These are phyloP conservation scores for Diaphora mendica DNA, from an alignment of 2,888 invertebrate genomes.

Conservation along the genomic window DNA sequence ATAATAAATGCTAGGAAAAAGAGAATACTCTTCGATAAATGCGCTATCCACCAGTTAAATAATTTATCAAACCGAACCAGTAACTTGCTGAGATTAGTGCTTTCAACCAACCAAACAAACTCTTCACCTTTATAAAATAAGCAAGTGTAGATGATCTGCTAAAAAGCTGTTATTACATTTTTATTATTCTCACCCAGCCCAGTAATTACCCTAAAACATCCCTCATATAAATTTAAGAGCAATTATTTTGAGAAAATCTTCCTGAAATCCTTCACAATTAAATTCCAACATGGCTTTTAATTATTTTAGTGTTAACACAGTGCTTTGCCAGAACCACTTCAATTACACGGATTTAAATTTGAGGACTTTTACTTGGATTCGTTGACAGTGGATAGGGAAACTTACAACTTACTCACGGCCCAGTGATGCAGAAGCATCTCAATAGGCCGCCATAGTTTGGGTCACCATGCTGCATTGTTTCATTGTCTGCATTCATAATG, in stretches of 20 bases:
- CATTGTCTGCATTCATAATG: too few relatives aligned
- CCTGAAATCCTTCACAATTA: slow-evolving; percentile 16
- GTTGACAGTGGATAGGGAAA: slow-evolving; percentile 7
- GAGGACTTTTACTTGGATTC: slow-evolving; percentile 20
- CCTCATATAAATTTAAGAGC: too few relatives aligned
- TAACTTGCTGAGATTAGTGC: too few relatives aligned
- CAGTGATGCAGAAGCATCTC: too few relatives aligned
- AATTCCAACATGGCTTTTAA: slow-evolving; percentile 19
- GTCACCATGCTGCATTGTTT: too few relatives aligned
- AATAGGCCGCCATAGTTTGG: too few relatives aligned
- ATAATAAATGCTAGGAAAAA: too few relatives aligned
- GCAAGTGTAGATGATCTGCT: neutral
- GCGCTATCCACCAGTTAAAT: too few relatives aligned
- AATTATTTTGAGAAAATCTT: neutral
- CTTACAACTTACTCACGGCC: too few relatives aligned
- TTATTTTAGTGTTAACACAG: slow-evolving; percentile 33
- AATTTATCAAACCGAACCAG: too few relatives aligned
- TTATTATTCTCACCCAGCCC: neutral
- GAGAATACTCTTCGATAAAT: too few relatives aligned
- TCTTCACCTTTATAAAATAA: neutral
- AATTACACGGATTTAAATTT: slow-evolving; percentile 42
- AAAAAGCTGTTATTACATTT: neutral
- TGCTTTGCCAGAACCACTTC: slow-evolving; percentile 24
- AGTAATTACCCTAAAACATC: neutral
- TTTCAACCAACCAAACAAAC: too few relatives aligned